Conservation (phyloP, 2,888 invertebrate genomes). For the Cephonodes hylas region DNA sequence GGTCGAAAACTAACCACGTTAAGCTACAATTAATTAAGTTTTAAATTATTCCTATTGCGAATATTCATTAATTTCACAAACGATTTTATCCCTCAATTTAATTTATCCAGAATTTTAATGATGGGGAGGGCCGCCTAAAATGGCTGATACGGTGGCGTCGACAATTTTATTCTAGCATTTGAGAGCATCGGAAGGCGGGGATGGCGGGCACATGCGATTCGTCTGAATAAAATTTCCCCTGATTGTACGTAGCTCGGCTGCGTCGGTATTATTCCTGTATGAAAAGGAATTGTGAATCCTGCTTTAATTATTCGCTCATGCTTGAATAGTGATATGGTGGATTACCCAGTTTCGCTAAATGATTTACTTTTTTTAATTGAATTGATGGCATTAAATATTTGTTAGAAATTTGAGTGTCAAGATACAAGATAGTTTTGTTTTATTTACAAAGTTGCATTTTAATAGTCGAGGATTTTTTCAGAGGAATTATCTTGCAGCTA, state of each 20-base stretch:
- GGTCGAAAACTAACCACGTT: background rate
- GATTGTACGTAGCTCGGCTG: constrained; percentile 12
- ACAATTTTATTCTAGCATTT: background rate
- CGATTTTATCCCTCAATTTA: constrained; percentile 25
- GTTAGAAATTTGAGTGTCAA: no score
- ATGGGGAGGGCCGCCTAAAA: constrained; percentile 29
- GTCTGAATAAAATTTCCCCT: constrained; percentile 39
- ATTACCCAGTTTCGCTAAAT: background rate
- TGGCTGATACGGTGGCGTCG: constrained; percentile 8
- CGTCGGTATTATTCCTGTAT: constrained; percentile 11
- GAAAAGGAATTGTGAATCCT: background rate
- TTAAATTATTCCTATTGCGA: background rate
- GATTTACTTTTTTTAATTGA: no score
- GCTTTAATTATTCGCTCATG: background rate
- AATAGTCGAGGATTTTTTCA: no score
- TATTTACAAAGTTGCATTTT: no score
- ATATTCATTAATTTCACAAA: background rate
- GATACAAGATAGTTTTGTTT: no score
- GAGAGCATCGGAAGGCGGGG: constrained; percentile 20
- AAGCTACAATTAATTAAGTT: background rate
- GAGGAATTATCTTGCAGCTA: no score
- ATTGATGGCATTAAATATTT: no score
- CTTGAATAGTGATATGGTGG: background rate
- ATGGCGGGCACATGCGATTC: constrained; percentile 35
- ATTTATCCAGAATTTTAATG: constrained; percentile 24